phyloP scores from a whole-genome alignment of 1,140 invertebrate species.

The Drosophila tani region DNA sequence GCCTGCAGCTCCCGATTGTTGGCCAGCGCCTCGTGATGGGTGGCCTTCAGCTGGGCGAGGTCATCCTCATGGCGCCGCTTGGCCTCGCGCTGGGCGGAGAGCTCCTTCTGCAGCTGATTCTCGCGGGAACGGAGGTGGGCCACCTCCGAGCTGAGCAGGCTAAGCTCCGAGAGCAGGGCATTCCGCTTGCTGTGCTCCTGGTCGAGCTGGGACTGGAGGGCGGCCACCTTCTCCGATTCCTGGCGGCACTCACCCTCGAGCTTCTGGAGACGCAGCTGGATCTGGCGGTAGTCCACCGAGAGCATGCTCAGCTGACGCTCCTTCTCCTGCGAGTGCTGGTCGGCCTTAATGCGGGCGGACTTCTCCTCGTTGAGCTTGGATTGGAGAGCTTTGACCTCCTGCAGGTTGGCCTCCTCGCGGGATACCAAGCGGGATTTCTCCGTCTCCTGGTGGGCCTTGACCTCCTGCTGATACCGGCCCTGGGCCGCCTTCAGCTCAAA shows the following conservation, averaged over 20 bases:
- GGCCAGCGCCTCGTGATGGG: constrained; percentile 79
- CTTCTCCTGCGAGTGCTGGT: constrained; percentile 94
- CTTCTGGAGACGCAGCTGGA: constrained; percentile 95
- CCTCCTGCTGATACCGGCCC: constrained; percentile 95
- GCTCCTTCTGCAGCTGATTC: constrained; percentile 90
- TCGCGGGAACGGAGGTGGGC: constrained; percentile 91
- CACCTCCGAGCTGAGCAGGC: constrained; percentile 89
- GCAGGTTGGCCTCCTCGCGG: constrained; percentile 95
- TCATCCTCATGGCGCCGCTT: constrained; percentile 92
- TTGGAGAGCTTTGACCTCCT: constrained; percentile 94
- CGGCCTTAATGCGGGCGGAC: constrained; percentile 91
- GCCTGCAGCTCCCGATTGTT: constrained; percentile 97
- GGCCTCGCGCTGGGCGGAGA: constrained; percentile 89
- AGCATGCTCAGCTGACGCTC: constrained; percentile 97
- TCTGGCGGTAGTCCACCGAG: constrained; percentile 96
- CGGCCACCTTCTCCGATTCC: constrained; percentile 94
- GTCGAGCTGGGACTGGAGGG: constrained; percentile 93
- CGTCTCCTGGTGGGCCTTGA: constrained; percentile 94
- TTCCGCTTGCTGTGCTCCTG: constrained; percentile 92
- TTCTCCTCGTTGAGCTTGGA: constrained; percentile 96
- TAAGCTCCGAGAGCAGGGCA: constrained; percentile 90
- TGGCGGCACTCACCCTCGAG: constrained; percentile 94
- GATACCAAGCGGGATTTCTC: constrained; percentile 93
- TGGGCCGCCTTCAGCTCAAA: constrained; percentile 95
- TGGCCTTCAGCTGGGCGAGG: constrained; percentile 91